A percentile compares a stretch with the other conserved stretches of the same genome.
These are phyloP conservation scores for Ammospiza nelsoni DNA, from an alignment of 2,113 vertebrate species.

Conservation along the genomic window DNA sequence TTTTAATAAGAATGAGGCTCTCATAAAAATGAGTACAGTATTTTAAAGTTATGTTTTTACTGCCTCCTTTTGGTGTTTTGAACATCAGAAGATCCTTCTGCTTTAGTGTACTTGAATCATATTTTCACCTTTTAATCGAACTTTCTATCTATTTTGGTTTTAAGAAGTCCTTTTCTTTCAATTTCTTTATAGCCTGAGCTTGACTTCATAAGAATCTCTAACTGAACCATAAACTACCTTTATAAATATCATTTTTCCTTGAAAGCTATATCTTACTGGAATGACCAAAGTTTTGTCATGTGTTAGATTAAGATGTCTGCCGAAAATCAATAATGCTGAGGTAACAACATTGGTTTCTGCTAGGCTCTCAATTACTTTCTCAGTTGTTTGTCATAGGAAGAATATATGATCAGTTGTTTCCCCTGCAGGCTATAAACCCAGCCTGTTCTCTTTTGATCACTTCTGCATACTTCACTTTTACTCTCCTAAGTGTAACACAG, in stretches of 20 bases:
- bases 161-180: not conserved
- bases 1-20: not conserved
- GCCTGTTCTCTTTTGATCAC: slow-evolving; percentile 68
- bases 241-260: slow-evolving; percentile 68
- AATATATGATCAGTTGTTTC: slow-evolving; percentile 72
- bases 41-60: slow-evolving; percentile 4
- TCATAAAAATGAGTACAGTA: not conserved
- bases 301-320: slow-evolving; percentile 74
- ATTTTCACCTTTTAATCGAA: slow-evolving; percentile 14
- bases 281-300: slow-evolving; percentile 70
- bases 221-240: slow-evolving; percentile 63
- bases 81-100: not conserved
- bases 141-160: slow-evolving; percentile 15
- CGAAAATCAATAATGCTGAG: slow-evolving; percentile 73
- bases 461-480: slow-evolving; percentile 73
- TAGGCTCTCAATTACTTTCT: slow-evolving; percentile 71
- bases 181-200: not conserved
- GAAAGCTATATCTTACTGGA: slow-evolving; percentile 64
- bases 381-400: slow-evolving; percentile 70
- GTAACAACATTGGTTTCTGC: slow-evolving; percentile 73
- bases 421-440: slow-evolving; percentile 65
- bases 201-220: slow-evolving; percentile 51
- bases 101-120: not conserved
- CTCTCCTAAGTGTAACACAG: slow-evolving; percentile 42
- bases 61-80: not conserved